Base-by-base conservation (phyloP, 2,113 vertebrate genomes). In the Antechinus flavipes region DNA sequence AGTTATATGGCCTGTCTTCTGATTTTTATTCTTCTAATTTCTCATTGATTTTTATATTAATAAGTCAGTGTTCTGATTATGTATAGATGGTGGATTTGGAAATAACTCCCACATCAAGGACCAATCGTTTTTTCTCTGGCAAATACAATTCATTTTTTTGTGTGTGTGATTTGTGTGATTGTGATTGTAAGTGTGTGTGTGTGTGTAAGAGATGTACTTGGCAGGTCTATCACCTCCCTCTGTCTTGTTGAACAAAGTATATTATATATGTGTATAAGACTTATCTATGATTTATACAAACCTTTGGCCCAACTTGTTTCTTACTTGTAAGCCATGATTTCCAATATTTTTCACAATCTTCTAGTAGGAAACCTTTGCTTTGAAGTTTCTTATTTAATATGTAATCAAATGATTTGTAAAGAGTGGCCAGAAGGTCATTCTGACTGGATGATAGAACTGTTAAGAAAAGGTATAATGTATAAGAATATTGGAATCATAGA, bases 1-100 rank as follows among this genome's bases (percentile, higher is more conserved):
- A 68, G 61, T 35, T 84, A 42, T 84, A 42, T 42, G n/a, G 6
- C 35, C 61, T n/a, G 5, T 84, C 19, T 84, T 84, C 35, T 84
- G 68, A 84, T 84, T 84, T 84, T 84, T 84, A 84, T n/a, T 42
- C 68, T 84, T 84, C 68, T 84, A 42, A 84, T 84, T 84, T 84
- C 68, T 84, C n/a, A 84, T 42, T 42, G 68, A 35, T 84, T 84
- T 84, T 42, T 84, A 84, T 42, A 84, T 76, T 76, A 76, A 76
- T 30, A 61, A 76, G 4, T 84, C 68, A 42, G 35, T 84, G 16
- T 84, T 84, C 68, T 84, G 68, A 84, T 84, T 84, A 16, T 42
- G 42, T 42, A 84, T 84, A 84, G n/a, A 42, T 84, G 14, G n/a
- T 5, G 0, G n/a, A 42, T 84, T 84, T 84, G 68, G 35, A 22